A percentile compares a stretch with the other conserved stretches of the same genome.
These are phyloP conservation scores for Polypterus senegalus DNA, from an alignment of 2,113 vertebrate genomes.

Conservation along the genomic window DNA sequence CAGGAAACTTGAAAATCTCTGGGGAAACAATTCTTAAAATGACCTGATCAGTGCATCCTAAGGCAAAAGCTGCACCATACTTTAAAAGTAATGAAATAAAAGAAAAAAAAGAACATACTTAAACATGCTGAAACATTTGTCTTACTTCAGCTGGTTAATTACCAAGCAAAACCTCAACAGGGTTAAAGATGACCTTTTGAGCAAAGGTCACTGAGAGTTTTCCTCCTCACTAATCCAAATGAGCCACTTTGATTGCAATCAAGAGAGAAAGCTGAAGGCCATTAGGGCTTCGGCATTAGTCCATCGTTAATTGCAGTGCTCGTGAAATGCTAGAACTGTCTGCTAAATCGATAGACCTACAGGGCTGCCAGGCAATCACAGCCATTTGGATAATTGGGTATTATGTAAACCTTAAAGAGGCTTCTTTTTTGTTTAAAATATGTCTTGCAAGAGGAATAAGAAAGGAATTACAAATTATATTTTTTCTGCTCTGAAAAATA, in stretches of 20 bases:
- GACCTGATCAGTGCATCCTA: no score
- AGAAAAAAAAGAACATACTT: no score
- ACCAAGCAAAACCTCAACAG: neutral
- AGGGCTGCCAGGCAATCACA: constrained; percentile 17
- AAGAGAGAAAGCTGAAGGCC: constrained; percentile 14
- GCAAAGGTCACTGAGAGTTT: constrained; percentile 14
- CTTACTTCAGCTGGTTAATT: no score
- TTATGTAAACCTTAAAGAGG: neutral
- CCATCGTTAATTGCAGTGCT: constrained; percentile 16
- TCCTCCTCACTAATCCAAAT: constrained; percentile 18
- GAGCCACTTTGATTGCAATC: constrained; percentile 21
- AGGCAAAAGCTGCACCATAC: no score
- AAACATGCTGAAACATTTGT: no score
- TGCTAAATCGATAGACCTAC: constrained; percentile 14
- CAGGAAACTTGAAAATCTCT: no score
- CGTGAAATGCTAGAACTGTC: constrained; percentile 6
- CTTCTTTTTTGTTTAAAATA: neutral
- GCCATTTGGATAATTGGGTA: constrained; percentile 12
- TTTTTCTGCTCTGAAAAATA: no score
- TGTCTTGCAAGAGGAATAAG: neutral
- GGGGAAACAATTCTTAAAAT: no score
- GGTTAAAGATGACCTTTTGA: constrained; percentile 9
- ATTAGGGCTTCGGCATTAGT: constrained; percentile 10
- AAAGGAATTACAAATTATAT: no score
- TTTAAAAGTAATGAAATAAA: no score